phyloP scores from a whole-genome alignment of 2,797 vertebrate species.

The Hipposideros larvatus region DNA sequence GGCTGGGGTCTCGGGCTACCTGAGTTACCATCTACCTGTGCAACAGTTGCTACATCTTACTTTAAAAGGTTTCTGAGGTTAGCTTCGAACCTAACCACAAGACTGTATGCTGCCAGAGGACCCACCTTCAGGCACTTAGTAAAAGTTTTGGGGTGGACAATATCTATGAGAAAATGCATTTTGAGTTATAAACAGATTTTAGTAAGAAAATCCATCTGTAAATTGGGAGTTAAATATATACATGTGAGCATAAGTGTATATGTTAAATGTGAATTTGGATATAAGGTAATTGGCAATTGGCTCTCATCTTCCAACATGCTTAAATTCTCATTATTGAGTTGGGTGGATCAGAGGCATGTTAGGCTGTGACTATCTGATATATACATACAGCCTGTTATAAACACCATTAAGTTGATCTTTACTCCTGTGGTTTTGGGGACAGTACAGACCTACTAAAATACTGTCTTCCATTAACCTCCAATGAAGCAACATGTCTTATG shows the following conservation, averaged over 20 bases:
- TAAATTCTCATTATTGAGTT: not conserved
- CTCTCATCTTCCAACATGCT: not conserved
- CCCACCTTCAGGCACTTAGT: not conserved
- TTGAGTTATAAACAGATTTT: conserved; percentile 30
- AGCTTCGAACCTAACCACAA: not conserved
- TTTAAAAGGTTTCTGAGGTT: not conserved
- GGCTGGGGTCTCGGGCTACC: not conserved
- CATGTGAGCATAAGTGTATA: not conserved
- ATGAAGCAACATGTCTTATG: not conserved
- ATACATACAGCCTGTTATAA: not conserved
- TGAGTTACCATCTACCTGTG: not conserved
- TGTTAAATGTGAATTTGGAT: not conserved
- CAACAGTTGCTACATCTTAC: not conserved
- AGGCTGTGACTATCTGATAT: not conserved
- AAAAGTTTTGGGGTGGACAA: conserved; percentile 14
- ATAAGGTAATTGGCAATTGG: not conserved
- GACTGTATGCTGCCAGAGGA: not conserved
- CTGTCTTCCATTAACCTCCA: not conserved
- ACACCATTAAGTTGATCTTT: not conserved
- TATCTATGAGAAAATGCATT: conserved; percentile 16
- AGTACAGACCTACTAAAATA: not conserved
- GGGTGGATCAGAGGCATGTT: not conserved
- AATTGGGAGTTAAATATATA: conserved; percentile 9
- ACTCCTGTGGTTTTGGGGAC: not conserved
- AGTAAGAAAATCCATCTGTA: conserved; percentile 50